These are phyloP conservation scores for Zosterops lateralis DNA, from an alignment of 2,113 vertebrate species.

Conservation along the genomic window DNA sequence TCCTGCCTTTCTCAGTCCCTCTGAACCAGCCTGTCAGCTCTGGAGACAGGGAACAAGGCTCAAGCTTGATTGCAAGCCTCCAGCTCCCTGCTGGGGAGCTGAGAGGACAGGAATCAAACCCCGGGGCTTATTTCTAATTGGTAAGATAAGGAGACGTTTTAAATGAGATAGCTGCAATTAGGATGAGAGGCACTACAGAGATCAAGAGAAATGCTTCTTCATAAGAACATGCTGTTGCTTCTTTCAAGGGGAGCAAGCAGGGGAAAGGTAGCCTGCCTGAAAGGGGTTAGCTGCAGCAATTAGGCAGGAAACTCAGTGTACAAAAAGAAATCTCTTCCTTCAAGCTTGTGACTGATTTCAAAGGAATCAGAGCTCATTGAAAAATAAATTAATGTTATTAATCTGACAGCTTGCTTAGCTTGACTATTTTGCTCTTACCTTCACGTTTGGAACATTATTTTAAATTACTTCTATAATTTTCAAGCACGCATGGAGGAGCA, in stretches of 20 bases:
- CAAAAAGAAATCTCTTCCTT: background rate
- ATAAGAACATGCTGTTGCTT: background rate
- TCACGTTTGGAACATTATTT: background rate
- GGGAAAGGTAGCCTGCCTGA: background rate
- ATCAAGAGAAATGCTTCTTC: constrained; percentile 31
- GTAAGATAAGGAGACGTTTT: background rate
- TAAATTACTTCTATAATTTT: background rate
- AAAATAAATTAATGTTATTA: background rate
- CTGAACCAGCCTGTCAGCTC: background rate
- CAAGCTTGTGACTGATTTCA: background rate
- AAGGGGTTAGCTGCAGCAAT: background rate
- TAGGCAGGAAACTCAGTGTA: background rate
- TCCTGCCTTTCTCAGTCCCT: background rate
- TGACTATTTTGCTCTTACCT: background rate
- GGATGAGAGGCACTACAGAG: constrained; percentile 38
- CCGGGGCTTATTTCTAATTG: background rate
- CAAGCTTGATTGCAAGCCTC: background rate
- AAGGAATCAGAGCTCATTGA: background rate
- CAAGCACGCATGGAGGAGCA: background rate
- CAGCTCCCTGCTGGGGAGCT: background rate
- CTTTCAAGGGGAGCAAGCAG: background rate
- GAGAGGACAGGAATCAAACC: background rate
- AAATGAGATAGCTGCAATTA: constrained; percentile 41
- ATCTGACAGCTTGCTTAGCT: background rate
- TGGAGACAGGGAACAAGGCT: background rate